Percentiles rank a stretch among this genome's conserved stretches.
Conservation (phyloP, 2,113 vertebrate species). For the Rutilus rutilus region DNA sequence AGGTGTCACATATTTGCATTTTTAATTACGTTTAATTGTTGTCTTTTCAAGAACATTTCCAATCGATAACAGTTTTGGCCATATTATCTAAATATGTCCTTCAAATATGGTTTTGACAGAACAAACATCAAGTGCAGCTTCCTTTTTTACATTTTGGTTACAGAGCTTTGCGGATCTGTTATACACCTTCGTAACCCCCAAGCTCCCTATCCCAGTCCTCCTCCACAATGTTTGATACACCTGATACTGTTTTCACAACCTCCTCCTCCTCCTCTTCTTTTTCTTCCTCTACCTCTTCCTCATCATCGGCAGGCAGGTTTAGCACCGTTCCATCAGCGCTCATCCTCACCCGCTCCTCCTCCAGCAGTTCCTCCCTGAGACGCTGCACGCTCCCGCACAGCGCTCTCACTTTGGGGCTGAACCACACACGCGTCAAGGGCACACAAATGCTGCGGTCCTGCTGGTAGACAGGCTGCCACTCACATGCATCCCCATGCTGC, state of each 20-base stretch:
- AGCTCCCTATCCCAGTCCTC: conserved; percentile 69
- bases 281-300: conserved; percentile 8
- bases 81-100: neutral
- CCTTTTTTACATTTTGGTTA: neutral
- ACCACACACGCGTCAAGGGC: conserved; percentile 81
- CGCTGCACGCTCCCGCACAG: conserved; percentile 77
- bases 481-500: conserved; percentile 39
- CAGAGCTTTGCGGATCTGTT: neutral
- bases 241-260: neutral
- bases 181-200: neutral
- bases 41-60: neutral
- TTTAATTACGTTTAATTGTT: neutral
- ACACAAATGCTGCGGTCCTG: conserved; percentile 72
- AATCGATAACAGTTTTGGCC: neutral
- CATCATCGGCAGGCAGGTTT: conserved; percentile 62
- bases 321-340: conserved; percentile 77
- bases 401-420: conserved; percentile 74
- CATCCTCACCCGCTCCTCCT: conserved; percentile 67
- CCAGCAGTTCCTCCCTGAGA: conserved; percentile 74
- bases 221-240: conserved; percentile 25
- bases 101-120: neutral
- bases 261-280: conserved; percentile 50
- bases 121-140: neutral
- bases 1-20: neutral
- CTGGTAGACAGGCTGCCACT: conserved; percentile 61